Evolutionary conservation across 2,888 invertebrate genomes (phyloP), one percentile per base, ranked within the genome.

Genomic region (Helleia helle): DNA sequence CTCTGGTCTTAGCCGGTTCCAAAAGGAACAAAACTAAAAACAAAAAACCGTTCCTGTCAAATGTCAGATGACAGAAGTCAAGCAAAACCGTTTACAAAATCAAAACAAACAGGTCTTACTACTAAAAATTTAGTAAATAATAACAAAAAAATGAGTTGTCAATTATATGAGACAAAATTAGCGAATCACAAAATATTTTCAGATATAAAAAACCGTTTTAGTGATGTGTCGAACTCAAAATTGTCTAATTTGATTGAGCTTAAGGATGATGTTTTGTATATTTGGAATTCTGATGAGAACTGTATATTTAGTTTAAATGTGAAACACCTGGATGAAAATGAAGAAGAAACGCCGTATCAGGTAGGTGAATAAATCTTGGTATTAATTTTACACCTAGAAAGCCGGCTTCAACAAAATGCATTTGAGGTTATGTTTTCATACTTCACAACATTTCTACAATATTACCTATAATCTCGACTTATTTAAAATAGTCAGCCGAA

Each of bases 231-330:
- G 17, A 72, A 71, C 47, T 83, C 77, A 44, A 90, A 89, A 54
- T 86, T 90, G 50, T 79, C 85, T 44, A 90, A 90, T 69, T 85
- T 91, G 50, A 62, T 91, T 17, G 87, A 87, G 54, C 84, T 90
- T 40, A 87, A 87, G 44, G 90, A 91, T 51, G 89, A 90, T 65
- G 86, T 90, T 52, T 70, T 91, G 41, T 92, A 88, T 58, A 83
- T 88, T 52, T 92, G 91, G 92, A 87, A 89, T 59, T 80, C 86
- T 1, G 70, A 83, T 42, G 89, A 90, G 62, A 88, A 86, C 59
- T 90, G 89, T 65, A 80, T 91, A 46, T 73, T 89, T 54, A 84
- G 88, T 44, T 68, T 91, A 48, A 90, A 91, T 63, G 52, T 90
- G 48, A 83, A 75, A 62, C 63, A 76, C 62, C 55, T 85, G 58